Conservation (phyloP, 2,888 invertebrate species). For the Amiota communis region DNA sequence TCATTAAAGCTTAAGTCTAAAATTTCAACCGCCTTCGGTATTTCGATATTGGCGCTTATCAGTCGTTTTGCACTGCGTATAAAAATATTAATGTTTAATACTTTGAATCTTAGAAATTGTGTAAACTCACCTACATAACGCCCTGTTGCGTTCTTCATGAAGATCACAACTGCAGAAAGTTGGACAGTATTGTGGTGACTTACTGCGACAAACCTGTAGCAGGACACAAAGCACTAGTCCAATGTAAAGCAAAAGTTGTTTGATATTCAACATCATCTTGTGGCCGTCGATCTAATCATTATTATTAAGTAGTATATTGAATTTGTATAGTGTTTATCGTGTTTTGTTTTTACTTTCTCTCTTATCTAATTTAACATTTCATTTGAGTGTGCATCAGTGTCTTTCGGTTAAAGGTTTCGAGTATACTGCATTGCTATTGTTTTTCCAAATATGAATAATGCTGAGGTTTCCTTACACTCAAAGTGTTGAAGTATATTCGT, state of each 20-base stretch:
- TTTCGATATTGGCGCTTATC: slow-evolving; percentile 76
- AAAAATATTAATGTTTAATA: not conserved
- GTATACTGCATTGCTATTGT: not conserved
- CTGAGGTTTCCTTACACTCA: not conserved
- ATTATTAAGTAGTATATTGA: not conserved
- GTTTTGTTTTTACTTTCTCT: slow-evolving; percentile 3
- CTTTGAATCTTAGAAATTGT: slow-evolving; percentile 19
- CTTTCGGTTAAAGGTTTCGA: slow-evolving; percentile 5
- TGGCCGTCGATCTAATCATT: slow-evolving; percentile 1
- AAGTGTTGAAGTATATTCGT: not conserved
- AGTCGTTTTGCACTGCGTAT: slow-evolving; percentile 75
- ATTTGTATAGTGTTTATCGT: not conserved
- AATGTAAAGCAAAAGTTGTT: slow-evolving; percentile 58
- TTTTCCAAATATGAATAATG: not conserved
- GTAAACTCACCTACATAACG: slow-evolving; percentile 67
- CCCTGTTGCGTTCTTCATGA: slow-evolving; percentile 65
- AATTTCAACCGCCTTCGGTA: slow-evolving; percentile 77
- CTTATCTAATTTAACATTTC: slow-evolving; percentile 7
- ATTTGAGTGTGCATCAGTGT: not conserved
- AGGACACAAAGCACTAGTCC: slow-evolving; percentile 56
- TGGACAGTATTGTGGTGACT: slow-evolving; percentile 63
- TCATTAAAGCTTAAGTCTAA: slow-evolving; percentile 78
- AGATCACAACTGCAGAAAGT: slow-evolving; percentile 68
- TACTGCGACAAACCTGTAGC: slow-evolving; percentile 57
- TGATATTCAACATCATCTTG: slow-evolving; percentile 39